A percentile compares a stretch with the other conserved stretches of the same genome.
Evolutionary conservation across 2,113 vertebrate genomes (phyloP).

Genomic region (Labeo catla): DNA sequence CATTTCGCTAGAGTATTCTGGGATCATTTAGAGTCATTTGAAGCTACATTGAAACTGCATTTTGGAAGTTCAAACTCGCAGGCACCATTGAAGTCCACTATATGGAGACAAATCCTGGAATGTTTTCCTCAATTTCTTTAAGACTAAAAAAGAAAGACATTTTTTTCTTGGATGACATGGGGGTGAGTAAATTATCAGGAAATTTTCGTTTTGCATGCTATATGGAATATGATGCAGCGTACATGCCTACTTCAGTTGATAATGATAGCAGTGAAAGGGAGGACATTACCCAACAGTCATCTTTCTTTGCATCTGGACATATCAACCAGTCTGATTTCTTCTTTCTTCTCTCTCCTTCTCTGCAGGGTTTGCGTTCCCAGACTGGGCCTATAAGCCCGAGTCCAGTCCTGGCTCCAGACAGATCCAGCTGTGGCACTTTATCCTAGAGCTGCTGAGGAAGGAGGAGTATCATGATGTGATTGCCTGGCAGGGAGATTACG

Average conservation of each 20-base stretch:
- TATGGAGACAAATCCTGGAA: too few relatives aligned
- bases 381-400: slow-evolving; percentile 92
- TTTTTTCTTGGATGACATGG: too few relatives aligned
- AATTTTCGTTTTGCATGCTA: too few relatives aligned
- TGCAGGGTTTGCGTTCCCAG: slow-evolving; percentile 87
- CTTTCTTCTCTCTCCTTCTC: not conserved
- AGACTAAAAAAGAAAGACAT: too few relatives aligned
- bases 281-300: not conserved
- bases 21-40: too few relatives aligned
- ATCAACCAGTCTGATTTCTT: slow-evolving; percentile 3
- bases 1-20: too few relatives aligned
- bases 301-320: not conserved
- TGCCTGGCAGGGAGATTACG: slow-evolving; percentile 93
- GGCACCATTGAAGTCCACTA: too few relatives aligned
- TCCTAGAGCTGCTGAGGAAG: slow-evolving; percentile 87
- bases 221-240: not conserved
- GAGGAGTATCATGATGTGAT: slow-evolving; percentile 91
- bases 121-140: too few relatives aligned
- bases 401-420: slow-evolving; percentile 88
- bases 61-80: too few relatives aligned
- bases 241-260: not conserved
- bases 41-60: too few relatives aligned
- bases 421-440: slow-evolving; percentile 94
- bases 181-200: too few relatives aligned
- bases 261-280: not conserved